A percentile compares a stretch with the other conserved stretches of the same genome.
Conservation (phyloP, 2,888 invertebrate species). For the Carabus problematicus region DNA sequence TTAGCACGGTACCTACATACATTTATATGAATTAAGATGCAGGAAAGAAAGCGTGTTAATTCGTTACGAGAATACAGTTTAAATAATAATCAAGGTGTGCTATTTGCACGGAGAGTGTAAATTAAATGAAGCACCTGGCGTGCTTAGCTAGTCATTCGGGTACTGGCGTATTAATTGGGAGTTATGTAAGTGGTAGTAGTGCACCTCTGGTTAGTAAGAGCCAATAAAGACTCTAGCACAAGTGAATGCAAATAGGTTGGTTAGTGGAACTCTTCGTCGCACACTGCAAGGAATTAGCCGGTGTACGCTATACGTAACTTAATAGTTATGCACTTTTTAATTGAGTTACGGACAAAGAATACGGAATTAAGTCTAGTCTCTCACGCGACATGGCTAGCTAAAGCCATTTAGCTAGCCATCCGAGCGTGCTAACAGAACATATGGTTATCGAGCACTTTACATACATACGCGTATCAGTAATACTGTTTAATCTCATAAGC, state of each 20-base stretch:
- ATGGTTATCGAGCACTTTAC: no score
- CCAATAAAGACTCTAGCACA: slow-evolving; percentile 10
- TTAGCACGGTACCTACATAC: not conserved
- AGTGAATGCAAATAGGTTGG: slow-evolving; percentile 14
- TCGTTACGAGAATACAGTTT: slow-evolving; percentile 32
- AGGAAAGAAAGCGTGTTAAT: slow-evolving; percentile 31
- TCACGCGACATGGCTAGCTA: no score
- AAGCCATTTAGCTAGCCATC: no score
- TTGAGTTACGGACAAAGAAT: slow-evolving; percentile 17
- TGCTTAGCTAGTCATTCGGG: slow-evolving; percentile 9
- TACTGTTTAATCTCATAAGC: no score
- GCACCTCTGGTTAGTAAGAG: slow-evolving; percentile 7
- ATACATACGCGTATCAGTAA: no score
- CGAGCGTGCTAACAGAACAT: no score
- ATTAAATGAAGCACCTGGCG: slow-evolving; percentile 16
- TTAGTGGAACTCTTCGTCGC: not conserved
- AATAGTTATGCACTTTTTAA: slow-evolving; percentile 7
- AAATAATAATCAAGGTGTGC: slow-evolving; percentile 37
- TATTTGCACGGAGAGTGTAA: slow-evolving; percentile 9
- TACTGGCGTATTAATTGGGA: slow-evolving; percentile 4
- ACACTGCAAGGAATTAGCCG: not conserved
- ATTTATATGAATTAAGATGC: slow-evolving; percentile 33
- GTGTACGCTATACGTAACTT: not conserved
- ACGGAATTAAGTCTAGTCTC: slow-evolving; percentile 2
- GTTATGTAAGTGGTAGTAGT: slow-evolving; percentile 11